A percentile compares a stretch with the other conserved stretches of the same genome.
Evolutionary conservation across 2,113 vertebrate species (phyloP).

Genomic region (Ameiurus melas): DNA sequence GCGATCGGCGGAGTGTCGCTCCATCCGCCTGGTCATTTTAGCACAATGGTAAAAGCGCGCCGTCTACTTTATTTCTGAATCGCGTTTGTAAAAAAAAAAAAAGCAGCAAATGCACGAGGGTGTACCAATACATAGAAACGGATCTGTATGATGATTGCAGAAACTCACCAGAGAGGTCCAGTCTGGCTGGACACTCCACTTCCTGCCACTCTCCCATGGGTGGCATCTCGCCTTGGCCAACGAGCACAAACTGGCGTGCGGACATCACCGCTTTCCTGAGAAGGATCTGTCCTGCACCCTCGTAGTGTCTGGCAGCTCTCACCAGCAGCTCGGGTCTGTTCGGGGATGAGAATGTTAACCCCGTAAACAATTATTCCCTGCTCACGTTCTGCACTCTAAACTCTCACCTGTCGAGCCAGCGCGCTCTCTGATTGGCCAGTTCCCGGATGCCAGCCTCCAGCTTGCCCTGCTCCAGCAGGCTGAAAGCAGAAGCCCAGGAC

Average conservation of each 20-base stretch:
- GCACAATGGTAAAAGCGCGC: not conserved
- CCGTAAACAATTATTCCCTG: not conserved
- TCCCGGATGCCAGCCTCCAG: conserved; percentile 74
- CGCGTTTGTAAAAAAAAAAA: not conserved
- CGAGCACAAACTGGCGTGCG: conserved; percentile 77
- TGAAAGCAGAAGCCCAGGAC: conserved; percentile 81
- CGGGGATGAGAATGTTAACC: conserved; percentile 12
- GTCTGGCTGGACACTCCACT: conserved; percentile 83
- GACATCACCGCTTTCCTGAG: conserved; percentile 89
- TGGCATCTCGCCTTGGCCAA: conserved; percentile 63
- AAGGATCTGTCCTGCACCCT: conserved; percentile 89
- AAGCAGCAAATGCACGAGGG: not conserved
- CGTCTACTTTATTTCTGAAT: not conserved
- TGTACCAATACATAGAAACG: not conserved
- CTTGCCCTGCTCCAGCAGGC: conserved; percentile 75
- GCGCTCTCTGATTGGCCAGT: conserved; percentile 76
- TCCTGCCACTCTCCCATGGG: conserved; percentile 82
- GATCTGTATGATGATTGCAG: not conserved
- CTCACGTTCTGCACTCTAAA: not conserved
- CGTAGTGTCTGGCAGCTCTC: conserved; percentile 89
- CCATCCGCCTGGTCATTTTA: conserved; percentile 82
- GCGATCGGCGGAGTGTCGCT: conserved; percentile 93
- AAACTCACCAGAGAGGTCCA: conserved; percentile 87
- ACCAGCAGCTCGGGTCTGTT: conserved; percentile 84
- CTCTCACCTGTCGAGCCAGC: conserved; percentile 86